Conservation (phyloP, 2,888 invertebrate genomes). For the Tetheella fluctuosa region DNA sequence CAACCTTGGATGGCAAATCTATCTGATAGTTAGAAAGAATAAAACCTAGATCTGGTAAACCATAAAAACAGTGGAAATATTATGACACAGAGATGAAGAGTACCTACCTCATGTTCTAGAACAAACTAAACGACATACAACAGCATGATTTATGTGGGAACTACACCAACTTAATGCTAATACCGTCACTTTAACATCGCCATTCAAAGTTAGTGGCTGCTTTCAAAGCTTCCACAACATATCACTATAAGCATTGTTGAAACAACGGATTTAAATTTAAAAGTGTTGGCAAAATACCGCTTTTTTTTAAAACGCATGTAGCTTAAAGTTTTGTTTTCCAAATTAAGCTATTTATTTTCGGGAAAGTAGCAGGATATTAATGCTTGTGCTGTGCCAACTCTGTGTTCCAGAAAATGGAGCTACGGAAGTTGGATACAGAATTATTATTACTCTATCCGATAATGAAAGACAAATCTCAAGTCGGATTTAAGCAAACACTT, state of each 20-base stretch:
- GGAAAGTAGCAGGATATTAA: background rate
- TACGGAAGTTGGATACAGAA: background rate
- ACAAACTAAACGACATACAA: background rate
- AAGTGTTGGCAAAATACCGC: background rate
- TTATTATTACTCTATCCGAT: background rate
- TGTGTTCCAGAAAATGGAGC: constrained; percentile 7
- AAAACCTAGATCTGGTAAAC: background rate
- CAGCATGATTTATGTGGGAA: background rate
- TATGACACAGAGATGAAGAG: background rate
- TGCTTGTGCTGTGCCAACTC: background rate
- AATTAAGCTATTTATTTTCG: background rate
- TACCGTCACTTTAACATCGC: background rate
- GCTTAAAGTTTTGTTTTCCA: background rate
- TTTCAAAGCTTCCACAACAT: background rate
- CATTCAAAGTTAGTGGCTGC: constrained; percentile 1
- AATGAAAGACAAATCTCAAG: background rate
- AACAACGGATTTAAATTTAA: constrained; percentile 2
- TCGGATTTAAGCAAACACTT: too few species aligned
- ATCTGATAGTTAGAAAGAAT: too few species aligned
- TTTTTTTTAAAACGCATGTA: background rate
- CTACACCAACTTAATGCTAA: background rate
- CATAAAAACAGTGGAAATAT: background rate
- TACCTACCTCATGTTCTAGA: background rate
- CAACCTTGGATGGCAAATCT: too few species aligned
- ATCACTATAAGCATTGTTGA: background rate